A percentile compares a stretch with the other conserved stretches of the same genome.
Evolutionary conservation across 2,888 invertebrate genomes (phyloP).

Genomic region (Gari tellinella): DNA sequence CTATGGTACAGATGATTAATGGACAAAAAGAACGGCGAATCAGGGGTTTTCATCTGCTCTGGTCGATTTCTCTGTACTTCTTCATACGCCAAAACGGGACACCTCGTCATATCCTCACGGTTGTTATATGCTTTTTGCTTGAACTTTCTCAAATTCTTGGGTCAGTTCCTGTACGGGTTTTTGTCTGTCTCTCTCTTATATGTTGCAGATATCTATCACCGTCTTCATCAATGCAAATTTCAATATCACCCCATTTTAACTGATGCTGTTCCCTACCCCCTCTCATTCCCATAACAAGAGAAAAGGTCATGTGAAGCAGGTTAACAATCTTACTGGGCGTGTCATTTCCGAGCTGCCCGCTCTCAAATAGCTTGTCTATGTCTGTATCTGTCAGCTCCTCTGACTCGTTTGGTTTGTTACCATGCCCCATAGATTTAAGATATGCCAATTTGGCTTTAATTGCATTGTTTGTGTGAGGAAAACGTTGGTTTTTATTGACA

Average conservation of each 20-base stretch:
- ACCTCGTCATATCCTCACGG: constrained; percentile 4
- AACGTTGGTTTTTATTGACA: constrained; percentile 11
- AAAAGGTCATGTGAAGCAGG: constrained; percentile 8
- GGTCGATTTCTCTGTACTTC: constrained; percentile 4
- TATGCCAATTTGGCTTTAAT: constrained; percentile 8
- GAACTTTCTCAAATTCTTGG: constrained; percentile 16
- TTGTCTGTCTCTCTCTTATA: constrained; percentile 20
- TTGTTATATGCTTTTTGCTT: constrained; percentile 20
- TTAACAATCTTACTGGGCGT: constrained; percentile 1
- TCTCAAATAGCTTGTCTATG: constrained; percentile 12
- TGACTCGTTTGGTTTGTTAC: constrained; percentile 9
- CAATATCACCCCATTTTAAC: constrained; percentile 21
- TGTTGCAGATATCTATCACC: constrained; percentile 13
- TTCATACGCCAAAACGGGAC: constrained; percentile 14
- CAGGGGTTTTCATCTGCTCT: neutral
- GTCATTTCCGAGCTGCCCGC: constrained; percentile 3
- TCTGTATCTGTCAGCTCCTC: constrained; percentile 20
- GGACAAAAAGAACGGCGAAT: constrained; percentile 9
- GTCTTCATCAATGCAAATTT: constrained; percentile 16
- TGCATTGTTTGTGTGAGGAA: constrained; percentile 14
- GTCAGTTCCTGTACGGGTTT: constrained; percentile 11
- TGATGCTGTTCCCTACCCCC: constrained; percentile 18
- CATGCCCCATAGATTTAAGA: constrained; percentile 3
- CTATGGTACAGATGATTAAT: constrained; percentile 7
- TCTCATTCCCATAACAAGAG: constrained; percentile 25